A percentile compares a stretch with the other conserved stretches of the same genome.
These are phyloP conservation scores for Semotilus atromaculatus DNA, from an alignment of 2,797 vertebrate species.

Conservation along the genomic window DNA sequence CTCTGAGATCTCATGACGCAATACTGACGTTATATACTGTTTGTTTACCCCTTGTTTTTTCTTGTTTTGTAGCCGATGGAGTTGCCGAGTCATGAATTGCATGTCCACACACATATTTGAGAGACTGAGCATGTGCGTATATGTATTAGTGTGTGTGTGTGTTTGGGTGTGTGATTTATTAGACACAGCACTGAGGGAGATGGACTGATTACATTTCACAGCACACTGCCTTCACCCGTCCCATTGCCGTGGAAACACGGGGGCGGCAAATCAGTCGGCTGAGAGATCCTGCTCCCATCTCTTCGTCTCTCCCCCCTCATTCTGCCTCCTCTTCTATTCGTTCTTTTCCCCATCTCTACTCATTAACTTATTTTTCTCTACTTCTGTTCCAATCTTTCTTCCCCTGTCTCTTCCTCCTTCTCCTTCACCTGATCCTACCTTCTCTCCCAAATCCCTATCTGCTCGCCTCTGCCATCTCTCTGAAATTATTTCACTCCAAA, in stretches of 20 bases:
- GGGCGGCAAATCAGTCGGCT: constrained; percentile 32
- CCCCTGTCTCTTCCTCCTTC: constrained; percentile 14
- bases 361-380: neutral
- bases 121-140: constrained; percentile 47
- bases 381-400: neutral
- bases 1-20: neutral
- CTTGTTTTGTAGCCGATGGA: neutral
- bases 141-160: constrained; percentile 35
- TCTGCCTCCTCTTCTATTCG: neutral
- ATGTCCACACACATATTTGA: constrained; percentile 35
- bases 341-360: neutral
- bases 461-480: constrained; percentile 38
- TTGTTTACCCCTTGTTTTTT: neutral
- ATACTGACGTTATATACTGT: neutral
- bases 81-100: constrained; percentile 38
- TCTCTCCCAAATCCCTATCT: constrained; percentile 48
- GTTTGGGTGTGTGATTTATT: constrained; percentile 58
- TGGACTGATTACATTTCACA: constrained; percentile 59
- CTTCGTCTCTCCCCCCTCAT: constrained; percentile 4
- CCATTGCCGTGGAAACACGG: constrained; percentile 36
- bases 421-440: constrained; percentile 32
- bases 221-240: constrained; percentile 51
- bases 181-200: constrained; percentile 55
- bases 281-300: constrained; percentile 31
- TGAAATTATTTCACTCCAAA: neutral